Conservation (phyloP, 2,888 invertebrate genomes). For the Horisme vitalbata region DNA sequence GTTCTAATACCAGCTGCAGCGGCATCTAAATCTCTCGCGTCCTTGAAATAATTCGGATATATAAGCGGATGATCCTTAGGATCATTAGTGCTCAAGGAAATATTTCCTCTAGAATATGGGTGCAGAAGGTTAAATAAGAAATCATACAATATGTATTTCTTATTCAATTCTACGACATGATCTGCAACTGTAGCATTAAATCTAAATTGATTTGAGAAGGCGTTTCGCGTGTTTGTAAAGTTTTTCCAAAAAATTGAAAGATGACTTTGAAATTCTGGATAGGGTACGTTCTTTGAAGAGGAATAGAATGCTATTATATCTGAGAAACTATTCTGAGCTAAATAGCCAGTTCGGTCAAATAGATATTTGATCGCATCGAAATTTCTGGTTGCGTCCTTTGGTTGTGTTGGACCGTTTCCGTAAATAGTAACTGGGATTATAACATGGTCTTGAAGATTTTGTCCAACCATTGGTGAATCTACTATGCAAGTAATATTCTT, state of each 20-base stretch:
- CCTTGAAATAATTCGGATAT: constrained; percentile 84
- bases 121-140: constrained; percentile 63
- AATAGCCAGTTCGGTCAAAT: constrained; percentile 71
- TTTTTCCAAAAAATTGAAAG: constrained; percentile 48
- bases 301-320: constrained; percentile 73
- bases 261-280: constrained; percentile 57
- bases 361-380: constrained; percentile 72
- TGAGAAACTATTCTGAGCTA: constrained; percentile 71
- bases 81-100: constrained; percentile 80
- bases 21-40: constrained; percentile 74
- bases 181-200: constrained; percentile 30
- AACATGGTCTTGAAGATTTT: constrained; percentile 81
- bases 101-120: constrained; percentile 78
- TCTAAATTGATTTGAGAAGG: constrained; percentile 40
- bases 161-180: constrained; percentile 44
- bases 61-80: constrained; percentile 84
- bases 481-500: constrained; percentile 58
- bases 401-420: constrained; percentile 46
- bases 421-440: constrained; percentile 59
- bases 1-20: constrained; percentile 49
- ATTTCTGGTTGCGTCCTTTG: constrained; percentile 38
- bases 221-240: constrained; percentile 28
- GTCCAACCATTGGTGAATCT: constrained; percentile 72
- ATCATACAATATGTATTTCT: constrained; percentile 49
- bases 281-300: constrained; percentile 43